phyloP scores from a whole-genome alignment of 2,888 invertebrate species.

The Noctua comes region DNA sequence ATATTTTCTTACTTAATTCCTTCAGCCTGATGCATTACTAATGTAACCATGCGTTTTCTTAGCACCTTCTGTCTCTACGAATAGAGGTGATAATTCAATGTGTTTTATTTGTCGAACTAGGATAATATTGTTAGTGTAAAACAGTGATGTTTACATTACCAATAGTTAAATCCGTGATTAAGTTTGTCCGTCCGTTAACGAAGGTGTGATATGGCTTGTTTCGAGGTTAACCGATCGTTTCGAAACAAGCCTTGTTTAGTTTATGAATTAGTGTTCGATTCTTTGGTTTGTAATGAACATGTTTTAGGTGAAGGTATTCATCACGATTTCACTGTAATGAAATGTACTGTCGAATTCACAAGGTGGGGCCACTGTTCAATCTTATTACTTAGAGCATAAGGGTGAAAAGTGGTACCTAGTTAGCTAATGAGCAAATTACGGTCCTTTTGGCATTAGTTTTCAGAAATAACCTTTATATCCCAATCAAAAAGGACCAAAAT shows the following conservation, averaged over 20 bases:
- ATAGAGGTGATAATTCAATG: slow-evolving; percentile 61
- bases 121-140: slow-evolving; percentile 63
- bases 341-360: background rate
- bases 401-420: background rate
- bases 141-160: slow-evolving; percentile 70
- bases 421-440: background rate
- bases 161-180: slow-evolving; percentile 76
- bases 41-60: slow-evolving; percentile 35
- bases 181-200: slow-evolving; percentile 69
- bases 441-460: background rate
- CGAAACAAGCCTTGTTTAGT: slow-evolving; percentile 65
- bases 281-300: slow-evolving; percentile 65
- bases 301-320: slow-evolving; percentile 49
- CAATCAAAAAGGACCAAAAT: background rate
- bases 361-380: too few species aligned
- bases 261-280: slow-evolving; percentile 67
- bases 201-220: slow-evolving; percentile 69
- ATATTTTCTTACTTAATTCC: slow-evolving; percentile 70
- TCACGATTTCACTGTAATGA: slow-evolving; percentile 33
- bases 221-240: slow-evolving; percentile 69
- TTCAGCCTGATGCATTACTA: slow-evolving; percentile 49
- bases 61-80: slow-evolving; percentile 35
- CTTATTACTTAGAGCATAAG: too few species aligned
- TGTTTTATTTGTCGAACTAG: slow-evolving; percentile 33
- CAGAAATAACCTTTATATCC: background rate